These are phyloP conservation scores for Eubasilissa splendida DNA, from an alignment of 2,888 invertebrate species.

Conservation along the genomic window DNA sequence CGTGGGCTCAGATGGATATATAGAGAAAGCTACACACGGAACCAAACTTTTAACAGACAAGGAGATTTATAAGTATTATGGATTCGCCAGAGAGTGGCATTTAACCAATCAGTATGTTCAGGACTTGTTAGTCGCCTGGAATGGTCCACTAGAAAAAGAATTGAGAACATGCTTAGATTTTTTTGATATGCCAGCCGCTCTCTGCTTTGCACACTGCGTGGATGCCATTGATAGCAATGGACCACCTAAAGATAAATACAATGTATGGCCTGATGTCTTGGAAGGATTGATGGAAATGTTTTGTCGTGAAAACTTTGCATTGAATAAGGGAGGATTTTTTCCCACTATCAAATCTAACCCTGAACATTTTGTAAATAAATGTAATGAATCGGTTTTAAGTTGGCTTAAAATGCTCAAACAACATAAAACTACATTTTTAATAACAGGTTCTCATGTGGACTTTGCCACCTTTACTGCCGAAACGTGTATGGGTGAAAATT, in stretches of 20 bases:
- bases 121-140: slow-evolving; percentile 76
- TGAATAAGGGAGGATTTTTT: slow-evolving; percentile 76
- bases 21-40: slow-evolving; percentile 80
- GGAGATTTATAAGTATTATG: slow-evolving; percentile 75
- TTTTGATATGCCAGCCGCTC: slow-evolving; percentile 79
- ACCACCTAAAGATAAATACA: slow-evolving; percentile 65
- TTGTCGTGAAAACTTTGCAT: slow-evolving; percentile 71
- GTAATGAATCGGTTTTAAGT: slow-evolving; percentile 67
- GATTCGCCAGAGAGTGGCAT: slow-evolving; percentile 72
- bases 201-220: slow-evolving; percentile 78
- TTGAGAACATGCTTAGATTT: slow-evolving; percentile 80
- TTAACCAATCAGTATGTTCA: slow-evolving; percentile 70
- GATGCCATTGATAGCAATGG: slow-evolving; percentile 75
- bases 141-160: slow-evolving; percentile 73
- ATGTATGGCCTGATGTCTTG: slow-evolving; percentile 78
- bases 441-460: slow-evolving; percentile 83
- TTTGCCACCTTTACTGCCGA: slow-evolving; percentile 78
- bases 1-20: slow-evolving; percentile 74
- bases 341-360: slow-evolving; percentile 73
- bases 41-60: slow-evolving; percentile 70
- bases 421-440: slow-evolving; percentile 75
- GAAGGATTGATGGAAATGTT: slow-evolving; percentile 77
- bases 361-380: slow-evolving; percentile 74
- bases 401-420: slow-evolving; percentile 75
- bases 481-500: slow-evolving; percentile 77